These are phyloP conservation scores for Hesperophylax magnus DNA, from an alignment of 1,140 invertebrate genomes.

Conservation along the genomic window DNA sequence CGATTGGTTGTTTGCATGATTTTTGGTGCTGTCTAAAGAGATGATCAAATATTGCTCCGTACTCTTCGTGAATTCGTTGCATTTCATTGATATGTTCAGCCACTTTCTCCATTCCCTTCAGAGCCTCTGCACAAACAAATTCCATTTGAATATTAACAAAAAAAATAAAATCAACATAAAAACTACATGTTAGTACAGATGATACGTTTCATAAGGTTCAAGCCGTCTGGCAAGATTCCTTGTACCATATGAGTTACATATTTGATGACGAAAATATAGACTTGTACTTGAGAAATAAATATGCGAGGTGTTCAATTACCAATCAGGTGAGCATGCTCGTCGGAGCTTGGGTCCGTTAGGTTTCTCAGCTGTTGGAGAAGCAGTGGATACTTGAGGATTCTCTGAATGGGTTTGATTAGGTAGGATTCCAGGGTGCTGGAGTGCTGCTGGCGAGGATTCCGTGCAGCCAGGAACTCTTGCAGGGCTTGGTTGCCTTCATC, in stretches of 20 bases:
- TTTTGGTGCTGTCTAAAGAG: slow-evolving; percentile 95
- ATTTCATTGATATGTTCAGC: slow-evolving; percentile 99
- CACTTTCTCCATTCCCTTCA: slow-evolving; percentile 98
- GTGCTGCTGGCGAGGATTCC: slow-evolving; percentile 96
- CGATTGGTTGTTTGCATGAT: slow-evolving; percentile 93
- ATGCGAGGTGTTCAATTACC: slow-evolving; percentile 69
- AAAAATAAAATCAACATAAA: too few relatives aligned
- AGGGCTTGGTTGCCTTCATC: slow-evolving; percentile 96
- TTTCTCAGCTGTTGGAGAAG: slow-evolving; percentile 95
- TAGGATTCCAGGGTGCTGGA: slow-evolving; percentile 97
- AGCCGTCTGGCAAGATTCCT: too few relatives aligned
- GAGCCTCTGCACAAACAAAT: slow-evolving; percentile 77
- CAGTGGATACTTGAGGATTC: slow-evolving; percentile 98
- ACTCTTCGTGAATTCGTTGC: slow-evolving; percentile 99
- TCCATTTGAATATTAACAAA: too few relatives aligned
- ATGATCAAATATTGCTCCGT: slow-evolving; percentile 97
- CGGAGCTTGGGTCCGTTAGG: slow-evolving; percentile 91
- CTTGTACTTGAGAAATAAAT: too few relatives aligned
- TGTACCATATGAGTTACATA: too few relatives aligned
- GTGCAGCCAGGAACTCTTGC: slow-evolving; percentile 93
- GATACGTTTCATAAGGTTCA: too few relatives aligned
- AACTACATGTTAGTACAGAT: too few relatives aligned
- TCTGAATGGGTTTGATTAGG: slow-evolving; percentile 98
- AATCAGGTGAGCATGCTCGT: slow-evolving; percentile 94
- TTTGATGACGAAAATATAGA: too few relatives aligned